Percentiles rank a stretch among this genome's conserved stretches.
phyloP scores from a whole-genome alignment of 2,797 vertebrate genomes.

The Rhabdophis nuchalis region DNA sequence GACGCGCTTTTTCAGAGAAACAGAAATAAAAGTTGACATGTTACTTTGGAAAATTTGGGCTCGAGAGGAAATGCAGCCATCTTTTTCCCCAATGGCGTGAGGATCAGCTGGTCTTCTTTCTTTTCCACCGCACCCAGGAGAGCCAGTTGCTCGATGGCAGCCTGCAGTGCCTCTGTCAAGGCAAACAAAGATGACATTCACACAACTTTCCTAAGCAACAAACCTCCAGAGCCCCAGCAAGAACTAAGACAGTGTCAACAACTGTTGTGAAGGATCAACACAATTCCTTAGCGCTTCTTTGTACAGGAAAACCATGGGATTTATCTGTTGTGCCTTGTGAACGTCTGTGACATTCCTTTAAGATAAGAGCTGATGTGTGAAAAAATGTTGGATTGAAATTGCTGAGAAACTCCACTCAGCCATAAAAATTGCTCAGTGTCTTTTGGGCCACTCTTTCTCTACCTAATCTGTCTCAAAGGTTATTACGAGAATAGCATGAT shows the following conservation, averaged over 20 bases:
- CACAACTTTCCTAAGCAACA: not conserved
- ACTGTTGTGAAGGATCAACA: not conserved
- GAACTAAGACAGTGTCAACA: not conserved
- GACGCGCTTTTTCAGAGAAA: not conserved
- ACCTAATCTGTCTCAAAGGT: not conserved
- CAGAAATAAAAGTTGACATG: not conserved
- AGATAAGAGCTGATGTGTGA: not conserved
- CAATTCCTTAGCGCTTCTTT: not conserved
- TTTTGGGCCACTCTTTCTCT: not conserved
- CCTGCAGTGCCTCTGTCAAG: slow-evolving; percentile 81
- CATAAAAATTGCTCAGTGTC: not conserved
- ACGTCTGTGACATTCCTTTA: not conserved
- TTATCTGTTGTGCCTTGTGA: not conserved
- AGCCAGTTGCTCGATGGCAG: slow-evolving; percentile 85
- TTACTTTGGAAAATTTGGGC: slow-evolving; percentile 92
- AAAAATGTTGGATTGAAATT: not conserved
- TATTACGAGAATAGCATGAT: not conserved
- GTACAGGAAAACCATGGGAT: not conserved
- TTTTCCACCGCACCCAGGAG: slow-evolving; percentile 86
- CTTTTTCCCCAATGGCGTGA: slow-evolving; percentile 88
- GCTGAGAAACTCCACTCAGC: not conserved
- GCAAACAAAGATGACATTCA: not conserved
- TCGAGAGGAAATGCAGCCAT: slow-evolving; percentile 96
- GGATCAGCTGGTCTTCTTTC: slow-evolving; percentile 79
- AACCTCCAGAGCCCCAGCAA: not conserved